Conservation (phyloP, 2,113 vertebrate species). For the Condylura cristata region DNA sequence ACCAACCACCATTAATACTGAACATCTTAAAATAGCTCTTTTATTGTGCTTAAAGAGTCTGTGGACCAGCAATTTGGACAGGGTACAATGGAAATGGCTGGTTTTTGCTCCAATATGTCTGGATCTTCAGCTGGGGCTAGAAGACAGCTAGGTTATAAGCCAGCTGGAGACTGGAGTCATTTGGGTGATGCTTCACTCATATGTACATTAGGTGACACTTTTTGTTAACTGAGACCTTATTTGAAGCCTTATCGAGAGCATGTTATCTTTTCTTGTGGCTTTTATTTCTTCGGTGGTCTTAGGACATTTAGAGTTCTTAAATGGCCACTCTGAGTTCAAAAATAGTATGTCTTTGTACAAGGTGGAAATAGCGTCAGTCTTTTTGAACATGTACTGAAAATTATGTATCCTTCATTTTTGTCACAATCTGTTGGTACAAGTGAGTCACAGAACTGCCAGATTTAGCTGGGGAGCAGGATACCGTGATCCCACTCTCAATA, state of each 20-base stretch:
- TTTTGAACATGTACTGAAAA: not conserved
- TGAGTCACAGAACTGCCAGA: not conserved
- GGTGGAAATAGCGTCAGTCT: not conserved
- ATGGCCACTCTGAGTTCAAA: no score
- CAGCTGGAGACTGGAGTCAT: not conserved
- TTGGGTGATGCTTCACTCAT: not conserved
- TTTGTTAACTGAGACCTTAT: not conserved
- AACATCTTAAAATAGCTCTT: not conserved
- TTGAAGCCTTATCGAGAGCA: not conserved
- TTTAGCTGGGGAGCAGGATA: not conserved
- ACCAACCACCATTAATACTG: not conserved
- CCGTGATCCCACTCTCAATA: not conserved
- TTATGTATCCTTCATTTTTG: not conserved
- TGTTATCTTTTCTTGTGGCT: not conserved
- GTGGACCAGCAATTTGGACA: not conserved
- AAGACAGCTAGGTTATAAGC: not conserved
- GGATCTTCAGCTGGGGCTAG: not conserved
- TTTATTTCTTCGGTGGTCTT: not conserved
- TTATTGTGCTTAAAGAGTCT: not conserved
- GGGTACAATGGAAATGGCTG: not conserved
- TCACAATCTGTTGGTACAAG: not conserved
- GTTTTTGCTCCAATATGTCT: constrained; percentile 9
- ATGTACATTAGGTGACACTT: not conserved
- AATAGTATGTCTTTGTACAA: not conserved
- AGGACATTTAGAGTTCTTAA: no score